Evolutionary conservation across 2,888 invertebrate genomes (phyloP).

Genomic region (Ditula angustiorana): DNA sequence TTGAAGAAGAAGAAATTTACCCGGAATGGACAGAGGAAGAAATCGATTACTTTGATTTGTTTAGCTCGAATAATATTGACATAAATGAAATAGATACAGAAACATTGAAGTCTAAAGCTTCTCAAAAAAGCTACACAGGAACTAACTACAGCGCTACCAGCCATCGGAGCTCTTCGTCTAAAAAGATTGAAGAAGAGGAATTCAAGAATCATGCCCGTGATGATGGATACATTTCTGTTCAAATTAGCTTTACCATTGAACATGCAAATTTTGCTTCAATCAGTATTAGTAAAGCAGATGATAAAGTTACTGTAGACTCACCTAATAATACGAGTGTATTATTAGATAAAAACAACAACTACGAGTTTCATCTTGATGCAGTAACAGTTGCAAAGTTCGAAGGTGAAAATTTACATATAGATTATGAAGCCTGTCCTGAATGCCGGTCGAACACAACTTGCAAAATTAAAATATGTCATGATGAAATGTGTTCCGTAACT

Average conservation of each 20-base stretch:
- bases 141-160: slow-evolving; percentile 45
- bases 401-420: slow-evolving; percentile 63
- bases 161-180: slow-evolving; percentile 48
- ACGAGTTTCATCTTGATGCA: slow-evolving; percentile 64
- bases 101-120: slow-evolving; percentile 53
- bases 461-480: slow-evolving; percentile 60
- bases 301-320: slow-evolving; percentile 64
- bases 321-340: slow-evolving; percentile 65
- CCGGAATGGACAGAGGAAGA: slow-evolving; percentile 76
- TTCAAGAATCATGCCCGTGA: slow-evolving; percentile 48
- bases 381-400: slow-evolving; percentile 67
- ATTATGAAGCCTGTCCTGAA: slow-evolving; percentile 65
- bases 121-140: slow-evolving; percentile 57
- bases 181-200: slow-evolving; percentile 55
- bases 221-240: slow-evolving; percentile 73
- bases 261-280: slow-evolving; percentile 84
- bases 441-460: slow-evolving; percentile 65
- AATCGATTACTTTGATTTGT: slow-evolving; percentile 59
- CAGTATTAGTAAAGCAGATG: slow-evolving; percentile 67
- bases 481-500: slow-evolving; percentile 50
- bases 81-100: slow-evolving; percentile 37
- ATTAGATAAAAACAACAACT: slow-evolving; percentile 60
- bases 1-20: slow-evolving; percentile 70
- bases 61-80: slow-evolving; percentile 54
- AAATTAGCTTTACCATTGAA: slow-evolving; percentile 70